Base-by-base conservation (phyloP, 2,888 invertebrate species). In the Microdon myrmicae region DNA sequence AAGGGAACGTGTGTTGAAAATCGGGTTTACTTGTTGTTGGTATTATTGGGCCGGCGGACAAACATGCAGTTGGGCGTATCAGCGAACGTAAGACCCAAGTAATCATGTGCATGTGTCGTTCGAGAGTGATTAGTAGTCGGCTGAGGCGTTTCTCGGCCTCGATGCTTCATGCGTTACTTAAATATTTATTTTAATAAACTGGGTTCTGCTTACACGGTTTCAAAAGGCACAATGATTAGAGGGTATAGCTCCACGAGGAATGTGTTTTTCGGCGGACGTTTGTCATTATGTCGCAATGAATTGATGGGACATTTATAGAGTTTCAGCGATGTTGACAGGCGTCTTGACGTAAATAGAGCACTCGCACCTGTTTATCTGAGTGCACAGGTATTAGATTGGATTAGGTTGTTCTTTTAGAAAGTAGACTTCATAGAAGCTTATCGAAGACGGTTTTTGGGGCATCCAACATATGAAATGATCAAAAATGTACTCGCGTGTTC, bases 151-250 rank as follows among this genome's bases (percentile, higher is more conserved):
- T 37, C 44, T 38, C 43, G 31, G 29, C 26, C 32, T 17, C 13
- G 45, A 38, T 38, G 26, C 32, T 59, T 28, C 39, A 45, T 59
- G 45, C 31, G 34, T 23, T 49, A 45, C 9, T 51, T 20, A 45
- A 51, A 53, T 51, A 29, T 59, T 59, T 53, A 35, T 45, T 39
- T 39, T 45, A 45, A 26, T 45, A 51, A 59, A 59, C 58, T 58
- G 35, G 53, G 45, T 45, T 39, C 39, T 45, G 51, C 45, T 44
- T 45, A 35, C 38, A 9, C 22, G 32, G 17, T 38, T 44, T 39
- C 38, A 45, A 51, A 55, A 44, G 32, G 29, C 20, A 17, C 17
- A 43, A 29, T 48, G 41, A 55, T 28, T 41, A 23, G 48, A 54
- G 7, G 28, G 39, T 35, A 41, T 35, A 25, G 34, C 37, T 29